These are phyloP conservation scores for Montifringilla adamsi DNA, from an alignment of 2,113 vertebrate species.

Conservation along the genomic window DNA sequence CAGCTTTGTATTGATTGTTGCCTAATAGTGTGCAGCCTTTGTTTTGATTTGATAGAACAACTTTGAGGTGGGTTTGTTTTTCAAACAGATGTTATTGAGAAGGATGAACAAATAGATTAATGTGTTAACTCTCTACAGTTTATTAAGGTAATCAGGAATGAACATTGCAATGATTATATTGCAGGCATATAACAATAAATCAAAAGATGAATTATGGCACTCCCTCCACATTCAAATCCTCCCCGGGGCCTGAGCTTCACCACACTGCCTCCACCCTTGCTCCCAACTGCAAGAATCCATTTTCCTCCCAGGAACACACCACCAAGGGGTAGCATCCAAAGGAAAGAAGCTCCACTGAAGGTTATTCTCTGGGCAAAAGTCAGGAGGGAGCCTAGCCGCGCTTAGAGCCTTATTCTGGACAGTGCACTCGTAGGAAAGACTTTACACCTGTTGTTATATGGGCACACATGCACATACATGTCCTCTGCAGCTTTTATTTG, in stretches of 20 bases:
- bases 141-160: not conserved
- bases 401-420: not conserved
- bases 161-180: not conserved
- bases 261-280: not conserved
- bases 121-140: not conserved
- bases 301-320: not conserved
- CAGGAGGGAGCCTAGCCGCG: not conserved
- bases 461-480: not conserved
- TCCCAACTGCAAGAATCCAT: not conserved
- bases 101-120: not conserved
- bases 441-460: not conserved
- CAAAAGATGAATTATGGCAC: not conserved
- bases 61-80: not conserved
- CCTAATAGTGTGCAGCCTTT: not conserved
- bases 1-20: not conserved
- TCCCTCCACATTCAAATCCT: not conserved
- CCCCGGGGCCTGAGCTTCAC: accelerated
- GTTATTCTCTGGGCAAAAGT: not conserved
- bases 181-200: not conserved
- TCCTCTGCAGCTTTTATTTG: not conserved
- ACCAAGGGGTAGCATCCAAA: not conserved
- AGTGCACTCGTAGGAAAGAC: not conserved
- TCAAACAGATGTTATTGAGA: not conserved
- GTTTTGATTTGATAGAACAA: not conserved
- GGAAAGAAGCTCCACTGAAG: not conserved